Base-by-base conservation (phyloP, 2,113 vertebrate genomes). In the Vidua macroura region DNA sequence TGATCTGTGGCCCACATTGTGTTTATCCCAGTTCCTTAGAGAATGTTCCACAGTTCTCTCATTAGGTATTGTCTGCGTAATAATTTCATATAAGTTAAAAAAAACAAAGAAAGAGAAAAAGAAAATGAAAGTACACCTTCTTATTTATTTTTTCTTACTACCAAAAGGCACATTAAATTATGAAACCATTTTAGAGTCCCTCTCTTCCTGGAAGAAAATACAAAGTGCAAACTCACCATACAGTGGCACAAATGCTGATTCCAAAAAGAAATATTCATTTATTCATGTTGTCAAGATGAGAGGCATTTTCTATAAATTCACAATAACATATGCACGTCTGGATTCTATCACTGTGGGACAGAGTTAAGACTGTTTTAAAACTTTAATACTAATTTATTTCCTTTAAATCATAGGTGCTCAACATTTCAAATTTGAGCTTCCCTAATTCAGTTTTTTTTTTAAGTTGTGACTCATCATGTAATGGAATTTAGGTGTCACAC, bases 71-170 rank as follows among this genome's bases (percentile, higher is more conserved):
- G 8, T 12, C n/a, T 24, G 4, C 10, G 52, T 53, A 46, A 62
- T 27, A 28, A 67, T 76, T 48, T 73, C 12, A 51, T 20, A 7
- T 15, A 28, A 51, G 2, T 39, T 25, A 16, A 23, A 14, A 51
- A 20, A 14, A 9, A 20, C 16, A 19, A n/a, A n/a, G 21, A 19
- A 25, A 14, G 16, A 49, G 4, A 19, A 25, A 14, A 19, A 49
- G 4, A 11, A 23, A 49, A 53, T 1, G 2, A 69, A 52, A 31
- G 11, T 15, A 19, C 2, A 31, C 0, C 2, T 73, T 49, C 66
- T n/a, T 9, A 18, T 33, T 37, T 28, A 5, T n/a, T 28, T 31
- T 44, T 72, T 21, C 17, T 77, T 10, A 4, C 21, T 21, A 27
- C 2, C 21, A 76, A 80, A 56, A 52, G 3, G 0, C 13, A 51